Conservation (phyloP, 2,113 vertebrate species). For the Tragelaphus buxtoni region DNA sequence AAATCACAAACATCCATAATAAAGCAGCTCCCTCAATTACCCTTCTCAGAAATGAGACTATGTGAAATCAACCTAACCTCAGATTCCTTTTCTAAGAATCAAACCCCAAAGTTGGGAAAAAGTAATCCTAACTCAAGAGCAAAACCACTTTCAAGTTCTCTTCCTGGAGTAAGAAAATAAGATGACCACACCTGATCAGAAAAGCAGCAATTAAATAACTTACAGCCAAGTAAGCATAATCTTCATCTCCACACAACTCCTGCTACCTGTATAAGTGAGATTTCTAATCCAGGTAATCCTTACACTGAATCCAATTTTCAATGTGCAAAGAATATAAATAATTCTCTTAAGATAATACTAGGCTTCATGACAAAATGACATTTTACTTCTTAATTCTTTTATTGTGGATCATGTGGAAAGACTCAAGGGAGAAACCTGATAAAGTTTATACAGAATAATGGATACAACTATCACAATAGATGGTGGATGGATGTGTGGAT, state of each 20-base stretch:
- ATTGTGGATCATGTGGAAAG: not conserved
- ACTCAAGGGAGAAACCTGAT: not conserved
- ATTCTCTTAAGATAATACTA: not conserved
- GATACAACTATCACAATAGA: not conserved
- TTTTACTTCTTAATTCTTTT: not conserved
- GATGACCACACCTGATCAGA: not conserved
- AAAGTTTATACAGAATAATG: not conserved
- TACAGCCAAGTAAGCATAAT: not conserved
- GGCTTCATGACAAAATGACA: not conserved
- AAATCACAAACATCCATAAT: conserved; percentile 39
- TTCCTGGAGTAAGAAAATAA: not conserved
- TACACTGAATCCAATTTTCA: not conserved
- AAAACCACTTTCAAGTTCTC: not conserved
- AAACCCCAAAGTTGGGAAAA: not conserved
- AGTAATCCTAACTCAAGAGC: not conserved
- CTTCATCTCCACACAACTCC: not conserved
- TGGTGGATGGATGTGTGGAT: not conserved
- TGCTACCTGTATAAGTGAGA: not conserved
- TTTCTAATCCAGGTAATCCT: not conserved
- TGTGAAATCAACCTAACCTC: conserved; percentile 16
- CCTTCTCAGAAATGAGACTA: conserved; percentile 14
- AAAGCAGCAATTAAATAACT: not conserved
- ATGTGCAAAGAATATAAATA: not conserved
- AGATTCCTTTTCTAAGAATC: not conserved
- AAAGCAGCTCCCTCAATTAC: conserved; percentile 16